Percentiles rank a stretch among this genome's conserved stretches.
Conservation (phyloP, 2,888 invertebrate genomes). For the Chloroclystis v-ata region DNA sequence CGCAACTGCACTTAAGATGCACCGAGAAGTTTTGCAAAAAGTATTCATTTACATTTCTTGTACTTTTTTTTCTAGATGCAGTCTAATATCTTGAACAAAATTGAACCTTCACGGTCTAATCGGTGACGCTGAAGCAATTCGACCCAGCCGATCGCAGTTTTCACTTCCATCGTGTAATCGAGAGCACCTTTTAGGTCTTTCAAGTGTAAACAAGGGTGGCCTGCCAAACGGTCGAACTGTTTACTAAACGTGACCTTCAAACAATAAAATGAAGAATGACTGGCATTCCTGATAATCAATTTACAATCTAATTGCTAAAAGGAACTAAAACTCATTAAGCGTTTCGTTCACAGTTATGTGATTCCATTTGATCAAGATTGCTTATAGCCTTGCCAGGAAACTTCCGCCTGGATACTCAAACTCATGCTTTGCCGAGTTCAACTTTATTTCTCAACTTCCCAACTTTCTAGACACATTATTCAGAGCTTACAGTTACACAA, state of each 20-base stretch:
- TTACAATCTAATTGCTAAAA: neutral
- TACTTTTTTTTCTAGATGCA: too few species aligned
- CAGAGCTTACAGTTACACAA: neutral
- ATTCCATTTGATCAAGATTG: conserved; percentile 12
- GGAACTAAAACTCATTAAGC: neutral
- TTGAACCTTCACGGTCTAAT: too few species aligned
- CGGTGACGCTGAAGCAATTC: too few species aligned
- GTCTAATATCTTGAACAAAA: too few species aligned
- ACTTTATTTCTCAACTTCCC: conserved; percentile 5
- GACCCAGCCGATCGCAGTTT: neutral
- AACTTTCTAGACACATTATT: conserved; percentile 14
- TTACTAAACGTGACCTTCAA: neutral
- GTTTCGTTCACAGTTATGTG: conserved; percentile 12
- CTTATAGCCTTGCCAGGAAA: conserved; percentile 12
- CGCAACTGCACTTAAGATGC: conserved; percentile 1
- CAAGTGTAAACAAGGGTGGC: too few species aligned
- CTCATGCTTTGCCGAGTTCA: conserved; percentile 1
- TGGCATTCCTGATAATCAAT: neutral
- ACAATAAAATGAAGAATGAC: neutral
- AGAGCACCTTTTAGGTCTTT: too few species aligned
- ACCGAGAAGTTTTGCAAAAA: neutral
- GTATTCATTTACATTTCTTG: too few species aligned
- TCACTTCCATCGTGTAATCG: too few species aligned
- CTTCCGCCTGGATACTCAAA: conserved; percentile 8
- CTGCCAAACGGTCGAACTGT: too few species aligned